Conservation (phyloP, 2,888 invertebrate species). For the Barypeithes pellucidus region DNA sequence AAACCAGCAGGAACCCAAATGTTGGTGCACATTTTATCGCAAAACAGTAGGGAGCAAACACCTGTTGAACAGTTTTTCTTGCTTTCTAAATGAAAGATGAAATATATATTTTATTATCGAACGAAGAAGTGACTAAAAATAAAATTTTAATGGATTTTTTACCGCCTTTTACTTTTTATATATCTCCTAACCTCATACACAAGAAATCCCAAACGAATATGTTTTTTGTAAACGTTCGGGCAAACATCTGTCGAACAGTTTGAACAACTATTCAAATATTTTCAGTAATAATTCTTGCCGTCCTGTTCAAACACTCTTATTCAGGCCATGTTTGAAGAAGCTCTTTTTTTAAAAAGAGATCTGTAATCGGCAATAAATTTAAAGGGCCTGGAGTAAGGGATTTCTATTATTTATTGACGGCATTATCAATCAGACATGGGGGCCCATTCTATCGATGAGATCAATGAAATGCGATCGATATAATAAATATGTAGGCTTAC, state of each 20-base stretch:
- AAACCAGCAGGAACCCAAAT: conserved; percentile 1
- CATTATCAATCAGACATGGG: background rate
- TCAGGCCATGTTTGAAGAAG: background rate
- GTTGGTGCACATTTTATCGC: background rate
- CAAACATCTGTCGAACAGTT: conserved; percentile 28
- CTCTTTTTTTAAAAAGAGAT: conserved; percentile 5
- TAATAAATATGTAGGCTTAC: background rate
- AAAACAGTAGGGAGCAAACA: background rate
- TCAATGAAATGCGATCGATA: background rate
- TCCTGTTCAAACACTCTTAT: conserved; percentile 34
- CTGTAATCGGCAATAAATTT: conserved; percentile 15
- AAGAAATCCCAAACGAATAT: background rate
- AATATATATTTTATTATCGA: no score
- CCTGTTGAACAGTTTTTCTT: background rate
- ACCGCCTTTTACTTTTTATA: no score
- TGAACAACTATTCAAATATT: conserved; percentile 39
- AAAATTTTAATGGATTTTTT: no score
- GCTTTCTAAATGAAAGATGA: background rate
- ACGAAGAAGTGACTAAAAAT: no score
- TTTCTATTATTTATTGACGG: conserved; percentile 12
- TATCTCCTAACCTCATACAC: background rate
- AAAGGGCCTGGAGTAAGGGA: background rate
- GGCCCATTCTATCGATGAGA: background rate
- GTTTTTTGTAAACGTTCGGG: background rate
- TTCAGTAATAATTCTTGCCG: conserved; percentile 18